Base-by-base conservation (phyloP, 2,797 vertebrate species). In the Pteropus rufus region DNA sequence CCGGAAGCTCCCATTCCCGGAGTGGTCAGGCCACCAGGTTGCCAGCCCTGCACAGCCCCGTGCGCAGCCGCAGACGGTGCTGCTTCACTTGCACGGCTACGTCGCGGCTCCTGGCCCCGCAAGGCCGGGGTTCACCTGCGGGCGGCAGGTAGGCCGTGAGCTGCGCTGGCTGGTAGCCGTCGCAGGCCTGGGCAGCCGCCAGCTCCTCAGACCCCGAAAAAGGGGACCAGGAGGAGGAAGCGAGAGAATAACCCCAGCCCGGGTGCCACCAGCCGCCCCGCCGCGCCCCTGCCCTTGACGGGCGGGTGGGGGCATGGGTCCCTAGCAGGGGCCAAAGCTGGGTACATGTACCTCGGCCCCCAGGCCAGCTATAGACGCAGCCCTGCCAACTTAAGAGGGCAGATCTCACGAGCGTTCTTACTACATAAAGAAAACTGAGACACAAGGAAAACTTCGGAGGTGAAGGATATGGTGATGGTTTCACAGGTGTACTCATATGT, bases 61-160 rank as follows among this genome's bases (percentile, higher is more conserved):
- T 99, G 89, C 99, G 97, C 49, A 99, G 99, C 11, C 99, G 99
- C 7, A 99, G 39, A 98, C 98, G 96, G 99, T 99, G 26, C 94
- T 98, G 93, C 98, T 99, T 99, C 0, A 99, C 99, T 98, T 99
- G 99, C n/a, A 99, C 99, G 5, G 98, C 99, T 95, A 99, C 98
- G 70, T 99, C 99, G 58, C 98, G 99, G 80, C 99, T 99, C 98
- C 99, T 99, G 4, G 99, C 99, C 96, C 96, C 99, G 97, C 99
- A 65, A 99, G 98, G 97, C 99, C 98, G 7, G 99, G 99, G 92
- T 99, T 99, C 86, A 99, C 99, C 87, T 99, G 99, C 0, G 99
- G 3, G 46, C 12, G 12, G 99, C 29, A 99, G 96, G 97, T 99
- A 99, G 94, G 99, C 99, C 95, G 98, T 99, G 52, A 99, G 98